Conservation (phyloP, 1,140 invertebrate genomes). For the Triops longicaudatus region DNA sequence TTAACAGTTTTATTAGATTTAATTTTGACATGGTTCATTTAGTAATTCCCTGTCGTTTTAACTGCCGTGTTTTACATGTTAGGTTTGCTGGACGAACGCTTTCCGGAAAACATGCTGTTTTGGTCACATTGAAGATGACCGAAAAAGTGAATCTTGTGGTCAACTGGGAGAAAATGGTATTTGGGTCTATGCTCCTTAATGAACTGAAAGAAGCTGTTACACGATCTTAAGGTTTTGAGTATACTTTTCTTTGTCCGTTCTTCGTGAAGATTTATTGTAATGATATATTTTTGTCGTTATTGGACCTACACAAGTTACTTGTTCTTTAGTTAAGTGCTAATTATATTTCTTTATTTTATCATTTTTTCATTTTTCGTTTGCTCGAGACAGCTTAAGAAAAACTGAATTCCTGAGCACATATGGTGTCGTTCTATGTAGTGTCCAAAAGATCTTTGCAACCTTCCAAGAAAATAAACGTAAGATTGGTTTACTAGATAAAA, state of each 20-base stretch:
- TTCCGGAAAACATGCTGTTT: constrained; percentile 66
- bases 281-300: too few species aligned
- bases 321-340: too few species aligned
- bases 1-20: constrained; percentile 26
- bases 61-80: constrained; percentile 35
- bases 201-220: constrained; percentile 54
- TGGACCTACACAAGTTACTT: too few species aligned
- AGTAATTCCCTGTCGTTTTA: constrained; percentile 16
- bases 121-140: constrained; percentile 58
- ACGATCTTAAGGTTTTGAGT: constrained; percentile 9
- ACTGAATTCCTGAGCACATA: too few species aligned
- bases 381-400: too few species aligned
- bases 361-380: too few species aligned
- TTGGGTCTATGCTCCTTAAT: constrained; percentile 85
- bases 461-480: too few species aligned
- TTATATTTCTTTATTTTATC: too few species aligned
- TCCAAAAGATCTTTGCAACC: too few species aligned
- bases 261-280: too few species aligned
- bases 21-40: background rate
- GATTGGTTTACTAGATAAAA: too few species aligned
- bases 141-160: constrained; percentile 49
- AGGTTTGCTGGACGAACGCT: constrained; percentile 81
- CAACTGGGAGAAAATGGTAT: constrained; percentile 93
- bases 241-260: background rate
- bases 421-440: too few species aligned